Evolutionary conservation across 1,140 invertebrate species (phyloP), one percentile per base, ranked within the genome.

Genomic region (Aphaenogaster rudis): DNA sequence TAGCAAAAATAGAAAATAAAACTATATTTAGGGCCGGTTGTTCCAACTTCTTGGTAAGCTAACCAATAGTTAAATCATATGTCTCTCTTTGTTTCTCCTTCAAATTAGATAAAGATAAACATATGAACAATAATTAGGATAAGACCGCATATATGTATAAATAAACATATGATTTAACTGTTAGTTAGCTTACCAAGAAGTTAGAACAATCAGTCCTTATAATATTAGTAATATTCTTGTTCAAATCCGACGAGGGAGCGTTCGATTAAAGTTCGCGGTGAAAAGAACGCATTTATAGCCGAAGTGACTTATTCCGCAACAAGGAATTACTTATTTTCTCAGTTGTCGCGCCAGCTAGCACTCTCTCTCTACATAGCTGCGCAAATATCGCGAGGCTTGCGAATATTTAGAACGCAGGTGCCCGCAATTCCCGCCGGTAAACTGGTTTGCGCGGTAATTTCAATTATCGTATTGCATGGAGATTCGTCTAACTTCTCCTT

Each of bases 381-480:
- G 48, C 69, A 84, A 84, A 84, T 84, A 84, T 84, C 69, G 54
- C 42, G 54, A 76, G 57, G 69, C 69, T 84, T 84, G 76, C 80
- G 69, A 84, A 84, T 84, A 84, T 84, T 84, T 84, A 84, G 80
- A 84, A 76, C 54, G 69, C 15, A 74, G 80, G 21, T 76, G 80
- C 52, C 80, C 80, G 80, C 80, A 84, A 84, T 84, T 84, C 80
- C 80, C 80, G 69, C 42, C 8, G 69, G 80, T 84, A 84, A 84
- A 84, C 80, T 84, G 80, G 80, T 84, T 84, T 84, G 69, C 67
- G 80, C 80, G 69, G 80, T 84, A 84, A 84, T 84, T 84, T 84
- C 80, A 84, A 84, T 84, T 84, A 84, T 84, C 80, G 80, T 63
- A 84, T 84, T 84, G 80, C 80, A 84, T 76, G 80, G 69, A 84